Evolutionary conservation across 2,113 vertebrate genomes (phyloP).

Genomic region (human): DNA sequence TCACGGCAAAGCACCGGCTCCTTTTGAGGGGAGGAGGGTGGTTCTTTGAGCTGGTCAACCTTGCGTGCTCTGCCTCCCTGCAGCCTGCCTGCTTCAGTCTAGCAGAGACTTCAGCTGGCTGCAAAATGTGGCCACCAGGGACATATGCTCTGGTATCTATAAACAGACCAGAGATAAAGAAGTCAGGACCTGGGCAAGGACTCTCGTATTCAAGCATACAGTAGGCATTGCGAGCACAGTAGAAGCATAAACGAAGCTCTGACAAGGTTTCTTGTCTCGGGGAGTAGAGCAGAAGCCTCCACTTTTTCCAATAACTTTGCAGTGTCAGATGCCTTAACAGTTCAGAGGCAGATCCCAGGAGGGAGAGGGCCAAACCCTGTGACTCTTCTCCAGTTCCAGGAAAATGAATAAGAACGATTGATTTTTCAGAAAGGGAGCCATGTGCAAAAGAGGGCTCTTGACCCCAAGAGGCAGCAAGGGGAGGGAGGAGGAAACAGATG

Average conservation of each 20-base stretch:
- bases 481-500: constrained; percentile 63
- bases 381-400: constrained; percentile 41
- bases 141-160: neutral
- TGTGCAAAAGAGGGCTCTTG: constrained; percentile 46
- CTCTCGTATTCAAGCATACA: neutral
- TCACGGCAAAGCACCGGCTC: neutral
- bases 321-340: neutral
- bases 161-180: constrained; percentile 3
- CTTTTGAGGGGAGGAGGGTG: neutral
- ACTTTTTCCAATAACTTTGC: constrained; percentile 15
- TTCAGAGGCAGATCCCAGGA: constrained; percentile 21
- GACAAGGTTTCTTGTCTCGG: neutral
- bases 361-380: constrained; percentile 8
- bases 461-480: constrained; percentile 22
- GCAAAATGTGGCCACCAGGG: neutral
- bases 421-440: constrained; percentile 54
- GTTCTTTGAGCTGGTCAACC: neutral
- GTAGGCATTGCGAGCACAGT: neutral
- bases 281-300: neutral
- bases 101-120: neutral
- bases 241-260: constrained; percentile 2
- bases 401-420: constrained; percentile 59
- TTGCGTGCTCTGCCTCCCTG: neutral
- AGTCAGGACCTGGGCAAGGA: neutral
- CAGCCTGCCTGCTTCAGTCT: neutral